A percentile compares a stretch with the other conserved stretches of the same genome.
Evolutionary conservation across 2,797 vertebrate species (phyloP).

Genomic region (Schizothorax lantsangensis): DNA sequence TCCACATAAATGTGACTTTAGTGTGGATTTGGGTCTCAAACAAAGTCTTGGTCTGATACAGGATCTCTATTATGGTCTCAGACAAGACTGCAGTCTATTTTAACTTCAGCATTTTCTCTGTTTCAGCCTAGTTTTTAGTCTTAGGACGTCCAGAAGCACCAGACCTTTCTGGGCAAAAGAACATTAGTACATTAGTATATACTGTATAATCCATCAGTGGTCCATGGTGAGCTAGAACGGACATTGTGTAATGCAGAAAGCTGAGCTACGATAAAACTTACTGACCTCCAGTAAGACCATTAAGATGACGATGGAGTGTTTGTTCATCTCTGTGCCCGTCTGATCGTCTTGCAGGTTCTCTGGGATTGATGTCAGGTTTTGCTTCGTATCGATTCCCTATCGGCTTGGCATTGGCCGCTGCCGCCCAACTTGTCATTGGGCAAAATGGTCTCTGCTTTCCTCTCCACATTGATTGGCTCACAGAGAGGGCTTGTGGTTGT

Average conservation of each 20-base stretch:
- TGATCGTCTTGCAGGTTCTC: conserved; percentile 18
- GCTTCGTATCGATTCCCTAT: conserved; percentile 61
- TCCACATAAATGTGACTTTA: neutral
- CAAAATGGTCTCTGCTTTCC: conserved; percentile 58
- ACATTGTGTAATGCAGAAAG: neutral
- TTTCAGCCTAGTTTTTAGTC: neutral
- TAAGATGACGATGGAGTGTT: neutral
- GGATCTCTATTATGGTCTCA: neutral
- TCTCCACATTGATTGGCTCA: conserved; percentile 60
- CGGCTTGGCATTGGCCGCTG: conserved; percentile 35
- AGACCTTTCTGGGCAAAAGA: neutral
- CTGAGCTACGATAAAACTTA: neutral
- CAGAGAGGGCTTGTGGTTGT: conserved; percentile 57
- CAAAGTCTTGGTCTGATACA: neutral
- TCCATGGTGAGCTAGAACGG: neutral
- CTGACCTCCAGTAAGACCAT: conserved; percentile 41
- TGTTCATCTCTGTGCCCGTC: neutral
- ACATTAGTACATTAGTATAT: neutral
- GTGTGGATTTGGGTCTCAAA: neutral
- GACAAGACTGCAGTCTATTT: neutral
- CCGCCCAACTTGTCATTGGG: conserved; percentile 63
- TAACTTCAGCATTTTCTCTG: neutral
- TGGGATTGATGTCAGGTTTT: conserved; percentile 53
- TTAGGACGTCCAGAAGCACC: neutral
- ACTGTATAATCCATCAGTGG: neutral